These are phyloP conservation scores for Drosophila busckii DNA, from an alignment of 1,140 invertebrate genomes.

Conservation along the genomic window DNA sequence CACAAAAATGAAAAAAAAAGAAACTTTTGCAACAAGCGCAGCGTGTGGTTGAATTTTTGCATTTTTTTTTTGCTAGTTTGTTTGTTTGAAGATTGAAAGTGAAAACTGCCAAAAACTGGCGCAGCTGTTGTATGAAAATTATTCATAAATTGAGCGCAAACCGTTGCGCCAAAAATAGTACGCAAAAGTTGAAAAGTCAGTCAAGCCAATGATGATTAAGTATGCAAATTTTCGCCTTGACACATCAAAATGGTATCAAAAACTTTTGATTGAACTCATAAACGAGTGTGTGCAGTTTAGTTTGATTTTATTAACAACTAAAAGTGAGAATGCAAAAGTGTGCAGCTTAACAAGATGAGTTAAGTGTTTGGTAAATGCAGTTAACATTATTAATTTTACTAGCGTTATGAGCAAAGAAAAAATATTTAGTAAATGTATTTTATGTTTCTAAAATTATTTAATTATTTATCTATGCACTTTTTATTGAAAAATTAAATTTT, in stretches of 20 bases:
- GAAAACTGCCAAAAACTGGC: conserved; percentile 27
- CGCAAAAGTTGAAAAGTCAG: conserved; percentile 22
- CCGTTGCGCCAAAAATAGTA: conserved; percentile 10
- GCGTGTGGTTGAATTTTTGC: conserved; percentile 24
- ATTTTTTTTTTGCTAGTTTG: conserved; percentile 4
- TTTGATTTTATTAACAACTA: conserved; percentile 1
- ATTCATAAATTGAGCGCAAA: conserved; percentile 37
- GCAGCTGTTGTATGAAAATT: conserved; percentile 33
- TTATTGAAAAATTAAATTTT: too few relatives aligned
- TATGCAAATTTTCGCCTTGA: conserved; percentile 31
- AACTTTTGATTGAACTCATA: conserved; percentile 11
- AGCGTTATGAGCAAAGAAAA: too few relatives aligned
- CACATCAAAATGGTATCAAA: conserved; percentile 10
- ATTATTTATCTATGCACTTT: too few relatives aligned
- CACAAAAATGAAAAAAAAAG: too few relatives aligned
- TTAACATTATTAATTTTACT: too few relatives aligned
- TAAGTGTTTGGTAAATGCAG: too few relatives aligned
- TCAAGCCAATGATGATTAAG: conserved; percentile 23
- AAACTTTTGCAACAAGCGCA: conserved; percentile 28
- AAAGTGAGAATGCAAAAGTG: conserved; percentile 2
- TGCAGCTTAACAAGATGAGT: too few relatives aligned
- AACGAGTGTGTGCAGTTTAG: conserved; percentile 7
- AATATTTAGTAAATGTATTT: too few relatives aligned
- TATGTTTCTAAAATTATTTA: too few relatives aligned
- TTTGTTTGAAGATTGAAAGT: conserved; percentile 38